Conservation (phyloP, 2,888 invertebrate genomes). For the Geotrupes spiniger region DNA sequence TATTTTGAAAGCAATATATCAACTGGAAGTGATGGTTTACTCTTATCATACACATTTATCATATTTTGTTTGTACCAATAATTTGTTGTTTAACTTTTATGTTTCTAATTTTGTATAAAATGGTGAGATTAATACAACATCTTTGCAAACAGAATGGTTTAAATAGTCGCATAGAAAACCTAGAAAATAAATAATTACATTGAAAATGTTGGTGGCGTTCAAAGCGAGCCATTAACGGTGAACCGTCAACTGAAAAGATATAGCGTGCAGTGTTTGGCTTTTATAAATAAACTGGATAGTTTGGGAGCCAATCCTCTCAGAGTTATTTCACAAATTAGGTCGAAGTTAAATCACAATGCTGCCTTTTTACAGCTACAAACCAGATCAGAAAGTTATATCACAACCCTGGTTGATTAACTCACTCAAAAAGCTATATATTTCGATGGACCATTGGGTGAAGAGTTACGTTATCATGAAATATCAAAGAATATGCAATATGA, state of each 20-base stretch:
- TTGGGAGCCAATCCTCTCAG: slow-evolving; percentile 80
- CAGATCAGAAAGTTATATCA: slow-evolving; percentile 81
- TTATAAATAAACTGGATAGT: slow-evolving; percentile 96
- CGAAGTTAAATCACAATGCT: slow-evolving; percentile 92
- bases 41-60: too few species aligned
- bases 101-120: too few species aligned
- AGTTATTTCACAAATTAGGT: slow-evolving; percentile 70
- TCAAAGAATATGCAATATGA: slow-evolving; percentile 74
- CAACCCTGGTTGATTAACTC: slow-evolving; percentile 89
- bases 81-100: too few species aligned
- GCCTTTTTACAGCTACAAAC: slow-evolving; percentile 96
- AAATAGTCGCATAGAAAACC: too few species aligned
- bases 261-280: slow-evolving; percentile 93
- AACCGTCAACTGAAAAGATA: slow-evolving; percentile 96
- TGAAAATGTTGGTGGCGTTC: slow-evolving; percentile 99
- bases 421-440: slow-evolving; percentile 87
- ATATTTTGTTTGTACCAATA: too few species aligned
- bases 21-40: too few species aligned
- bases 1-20: too few species aligned
- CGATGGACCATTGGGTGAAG: slow-evolving; percentile 80
- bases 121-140: too few species aligned
- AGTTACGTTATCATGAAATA: slow-evolving; percentile 78
- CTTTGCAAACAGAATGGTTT: too few species aligned
- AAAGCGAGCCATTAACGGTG: slow-evolving; percentile 96
- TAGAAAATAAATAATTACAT: too few species aligned